Evolutionary conservation across 2,797 vertebrate species (phyloP), one percentile per base, ranked within the genome.

Genomic region (Neomorphus geoffroyi): DNA sequence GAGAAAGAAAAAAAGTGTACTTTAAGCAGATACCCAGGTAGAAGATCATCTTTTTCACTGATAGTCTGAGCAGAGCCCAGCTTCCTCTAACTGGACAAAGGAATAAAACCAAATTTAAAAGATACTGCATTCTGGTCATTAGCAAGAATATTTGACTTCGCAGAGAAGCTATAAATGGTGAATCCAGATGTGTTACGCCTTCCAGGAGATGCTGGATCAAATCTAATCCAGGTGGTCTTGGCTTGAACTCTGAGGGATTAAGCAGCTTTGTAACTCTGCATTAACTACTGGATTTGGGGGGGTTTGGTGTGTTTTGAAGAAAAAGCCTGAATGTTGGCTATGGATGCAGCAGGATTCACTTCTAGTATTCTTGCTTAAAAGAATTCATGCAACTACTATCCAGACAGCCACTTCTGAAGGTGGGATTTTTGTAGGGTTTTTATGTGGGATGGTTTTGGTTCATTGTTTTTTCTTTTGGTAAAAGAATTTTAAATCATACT

Each of bases 281-380:
- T 14, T 28, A 24, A 10, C 41, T 5, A 46, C n/a, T 11, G 32
- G 30, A 46, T 57, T n/a, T 28, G 10, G 28, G 5, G 0, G 0
- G 46, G 46, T 22, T 37, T 39, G 4, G 19, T 48, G 37, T 69
- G 23, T 18, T 91, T 75, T 62, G 53, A 61, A 73, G 69, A 54
- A 57, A 26, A 80, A 30, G 79, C 2, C 21, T 39, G n/a, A 35
- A 17, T 23, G 21, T 5, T 94, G 51, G 71, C 77, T 84, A 48
- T 86, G 50, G 18, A 84, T 45, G 46, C 15, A 50, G 16, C 10
- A 50, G 54, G 37, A 64, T 15, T 72, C 3, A 51, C 4, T 71
- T 78, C 54, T 18, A 62, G 26, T 32, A 58, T 17, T 43, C n/a
- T 64, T 32, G 22, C 32, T 79, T 58, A 70, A 58, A 79, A 24